Conservation (phyloP, 2,888 invertebrate genomes). For the Entomobrya multifasciata region DNA sequence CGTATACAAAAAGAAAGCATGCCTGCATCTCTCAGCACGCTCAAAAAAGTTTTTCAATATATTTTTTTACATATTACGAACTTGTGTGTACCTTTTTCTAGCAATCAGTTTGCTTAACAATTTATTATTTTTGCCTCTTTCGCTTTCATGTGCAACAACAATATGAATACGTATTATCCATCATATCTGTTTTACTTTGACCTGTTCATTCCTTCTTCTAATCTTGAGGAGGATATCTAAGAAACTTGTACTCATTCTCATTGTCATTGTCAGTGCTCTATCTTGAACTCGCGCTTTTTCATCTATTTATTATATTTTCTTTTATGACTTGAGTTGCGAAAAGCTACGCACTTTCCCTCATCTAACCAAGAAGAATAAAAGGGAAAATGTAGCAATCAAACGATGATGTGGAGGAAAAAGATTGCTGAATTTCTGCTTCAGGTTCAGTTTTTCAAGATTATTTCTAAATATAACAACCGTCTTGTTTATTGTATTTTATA, state of each 20-base stretch:
- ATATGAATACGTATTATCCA: neutral
- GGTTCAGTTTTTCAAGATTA: neutral
- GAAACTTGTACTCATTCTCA: neutral
- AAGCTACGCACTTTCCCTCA: neutral
- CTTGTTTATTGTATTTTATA: neutral
- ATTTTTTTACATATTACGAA: neutral
- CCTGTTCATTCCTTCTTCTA: constrained; percentile 10
- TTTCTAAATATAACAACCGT: too few relatives aligned
- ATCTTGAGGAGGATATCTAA: neutral
- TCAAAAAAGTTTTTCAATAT: neutral
- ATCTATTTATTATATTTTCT: neutral
- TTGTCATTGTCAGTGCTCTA: too few relatives aligned
- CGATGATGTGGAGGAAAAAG: too few relatives aligned
- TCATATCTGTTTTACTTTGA: constrained; percentile 2
- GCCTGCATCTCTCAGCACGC: constrained; percentile 2
- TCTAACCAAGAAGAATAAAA: neutral
- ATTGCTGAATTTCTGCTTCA: neutral
- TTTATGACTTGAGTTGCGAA: neutral
- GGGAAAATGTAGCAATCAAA: too few relatives aligned
- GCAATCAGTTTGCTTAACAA: neutral
- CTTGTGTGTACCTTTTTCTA: neutral
- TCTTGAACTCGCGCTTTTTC: neutral
- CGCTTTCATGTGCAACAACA: neutral
- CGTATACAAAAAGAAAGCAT: neutral
- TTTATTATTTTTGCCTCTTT: neutral